Evolutionary conservation across 2,113 vertebrate species (phyloP), one percentile per base, ranked within the genome.

Genomic region (Furnarius figulus): DNA sequence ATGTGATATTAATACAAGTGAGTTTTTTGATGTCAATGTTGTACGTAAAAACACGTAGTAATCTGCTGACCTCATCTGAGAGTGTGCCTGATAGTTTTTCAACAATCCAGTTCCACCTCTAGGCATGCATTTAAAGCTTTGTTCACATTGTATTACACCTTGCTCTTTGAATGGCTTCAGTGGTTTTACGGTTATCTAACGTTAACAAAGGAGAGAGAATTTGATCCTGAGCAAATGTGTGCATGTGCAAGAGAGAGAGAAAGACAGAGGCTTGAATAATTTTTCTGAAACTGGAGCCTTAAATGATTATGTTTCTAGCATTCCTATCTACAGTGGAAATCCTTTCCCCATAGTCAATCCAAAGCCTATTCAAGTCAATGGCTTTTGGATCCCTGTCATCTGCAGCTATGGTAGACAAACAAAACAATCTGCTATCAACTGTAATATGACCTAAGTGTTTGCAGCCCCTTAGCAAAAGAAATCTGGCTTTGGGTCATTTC

Each of bases 381-480:
- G 58, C 39, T 85, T 94, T 96, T 96, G 87, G 90, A 96, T 89
- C 74, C 90, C 47, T 84, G 70, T 93, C 85, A 55, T 79, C 82
- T 93, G 88, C 81, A 92, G 65, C 88, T 82, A 93, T 70, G 70
- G 65, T 49, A 96, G 87, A 93, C 65, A 84, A 96, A 94, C 95
- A 96, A 94, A 95, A 92, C 92, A 95, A 97, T 89, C 52, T 58
- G 49, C 81, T 85, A 92, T 91, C 87, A 63, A 52, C 67, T 91
- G 95, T 95, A 97, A 97, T 58, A 82, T 40, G 92, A 98, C 52
- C 95, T 85, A 87, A 73, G 76, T 88, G 76, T 59, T 82, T 67
- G 81, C 80, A 95, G 78, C 72, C 70, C 52, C 37, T 82, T 31
- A 92, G 20, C 25, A 67, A 63, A 82, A 81, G 66, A 81, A 42